phyloP scores from a whole-genome alignment of 2,888 invertebrate genomes.

The Latheticus oryzae region DNA sequence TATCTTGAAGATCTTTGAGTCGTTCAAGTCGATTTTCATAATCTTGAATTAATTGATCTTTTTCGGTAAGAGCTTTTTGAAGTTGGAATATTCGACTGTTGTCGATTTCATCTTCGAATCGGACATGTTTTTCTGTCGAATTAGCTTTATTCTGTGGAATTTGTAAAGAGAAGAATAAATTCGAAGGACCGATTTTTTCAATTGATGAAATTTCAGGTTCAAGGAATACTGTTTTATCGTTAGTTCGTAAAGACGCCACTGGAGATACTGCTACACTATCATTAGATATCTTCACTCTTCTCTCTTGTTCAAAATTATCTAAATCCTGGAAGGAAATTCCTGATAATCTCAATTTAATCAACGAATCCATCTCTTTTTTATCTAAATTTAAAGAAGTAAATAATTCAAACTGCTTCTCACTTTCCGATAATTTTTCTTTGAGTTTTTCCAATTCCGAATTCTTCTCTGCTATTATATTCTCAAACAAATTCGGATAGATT shows the following conservation, averaged over 20 bases:
- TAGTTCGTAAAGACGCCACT: neutral
- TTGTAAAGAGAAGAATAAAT: conserved; percentile 34
- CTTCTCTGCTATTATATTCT: conserved; percentile 75
- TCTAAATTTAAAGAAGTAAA: conserved; percentile 72
- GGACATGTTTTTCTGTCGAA: conserved; percentile 62
- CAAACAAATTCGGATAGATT: conserved; percentile 69
- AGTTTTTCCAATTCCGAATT: conserved; percentile 76
- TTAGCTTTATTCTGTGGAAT: conserved; percentile 52
- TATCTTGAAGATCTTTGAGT: conserved; percentile 66
- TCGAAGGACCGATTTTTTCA: conserved; percentile 49
- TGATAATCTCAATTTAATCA: conserved; percentile 61
- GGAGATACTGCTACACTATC: conserved; percentile 45
- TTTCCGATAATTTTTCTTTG: conserved; percentile 69
- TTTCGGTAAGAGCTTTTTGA: conserved; percentile 71
- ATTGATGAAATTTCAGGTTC: conserved; percentile 60
- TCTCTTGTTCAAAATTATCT: conserved; percentile 73
- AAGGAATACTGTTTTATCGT: conserved; percentile 6
- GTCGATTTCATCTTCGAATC: conserved; percentile 65
- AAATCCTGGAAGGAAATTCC: conserved; percentile 76
- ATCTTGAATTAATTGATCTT: conserved; percentile 70
- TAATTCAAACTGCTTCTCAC: conserved; percentile 68
- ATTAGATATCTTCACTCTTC: conserved; percentile 49
- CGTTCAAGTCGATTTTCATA: conserved; percentile 70
- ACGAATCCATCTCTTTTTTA: conserved; percentile 67
- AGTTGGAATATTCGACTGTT: conserved; percentile 59